Evolutionary conservation across 1,140 invertebrate genomes (phyloP), one percentile per base, ranked within the genome.

Genomic region (Steinernema feltiae): DNA sequence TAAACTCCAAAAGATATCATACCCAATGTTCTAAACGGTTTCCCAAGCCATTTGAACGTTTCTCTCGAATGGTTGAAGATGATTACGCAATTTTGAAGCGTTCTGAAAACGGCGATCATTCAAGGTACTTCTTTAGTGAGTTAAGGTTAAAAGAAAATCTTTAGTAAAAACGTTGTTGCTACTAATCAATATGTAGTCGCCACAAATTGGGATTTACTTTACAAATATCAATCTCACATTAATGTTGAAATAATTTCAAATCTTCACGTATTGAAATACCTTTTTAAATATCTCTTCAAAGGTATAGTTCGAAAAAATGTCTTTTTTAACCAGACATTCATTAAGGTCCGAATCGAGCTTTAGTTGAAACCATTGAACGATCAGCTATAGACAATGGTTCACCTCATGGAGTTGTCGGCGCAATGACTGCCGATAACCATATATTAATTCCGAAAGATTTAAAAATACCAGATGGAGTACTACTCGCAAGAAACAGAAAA

Each of bases 171-270:
- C 24, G 3, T 3, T 12, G 53, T 21, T 17, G 53, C 53, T 27
- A 63, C 53, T 7, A 63, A 89, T 78, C 71, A 84, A 41, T 90
- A 87, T 87, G 81, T 90, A 72, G 89, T 89, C 31, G 89, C 88
- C 72, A 90, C 90, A 85, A 88, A 86, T 76, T 87, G 88, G 21
- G 75, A 89, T 1, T 82, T 90, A 17, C 86, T 80, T 1, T 87
- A 87, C 82, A 89, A 81, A 71, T 90, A 86, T 77, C 85, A 89
- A 74, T 83, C 87, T 48, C 88, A 89, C 78, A 86, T 88, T 32
- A 89, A 89, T 78, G 87, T 89, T 18, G 87, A 89, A 27, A 63
- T 63, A 7, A 63, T 63, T 27, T 63, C 53, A 27, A 63, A 63
- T 27, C 53, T 63, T 63, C 53, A 63, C 53, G 53, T 63, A 3